A percentile compares a stretch with the other conserved stretches of the same genome.
phyloP scores from a whole-genome alignment of 1,140 invertebrate genomes.

The Pseudomyrmex dendroicus region DNA sequence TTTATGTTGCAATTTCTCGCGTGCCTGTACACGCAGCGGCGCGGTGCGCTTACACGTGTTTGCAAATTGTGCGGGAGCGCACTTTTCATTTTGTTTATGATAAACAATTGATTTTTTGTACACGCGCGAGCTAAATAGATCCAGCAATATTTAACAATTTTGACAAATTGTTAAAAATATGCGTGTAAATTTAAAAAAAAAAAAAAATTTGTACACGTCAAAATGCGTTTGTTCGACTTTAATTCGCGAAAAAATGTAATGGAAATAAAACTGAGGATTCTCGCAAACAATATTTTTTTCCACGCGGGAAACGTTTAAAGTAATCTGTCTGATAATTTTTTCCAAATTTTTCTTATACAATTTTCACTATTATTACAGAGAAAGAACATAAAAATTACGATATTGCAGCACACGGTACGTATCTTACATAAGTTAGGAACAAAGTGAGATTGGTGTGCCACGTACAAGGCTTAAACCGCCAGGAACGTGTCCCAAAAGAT shows the following conservation, averaged over 20 bases:
- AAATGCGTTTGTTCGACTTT: neutral
- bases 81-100: constrained; percentile 9
- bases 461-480: constrained; percentile 30
- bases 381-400: constrained; percentile 38
- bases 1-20: constrained; percentile 68
- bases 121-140: neutral
- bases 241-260: neutral
- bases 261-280: no score
- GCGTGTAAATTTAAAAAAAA: neutral
- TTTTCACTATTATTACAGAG: no score
- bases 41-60: neutral
- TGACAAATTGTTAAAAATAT: neutral
- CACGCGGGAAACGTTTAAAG: no score
- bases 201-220: neutral
- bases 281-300: no score
- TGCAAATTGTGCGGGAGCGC: neutral
- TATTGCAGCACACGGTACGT: neutral
- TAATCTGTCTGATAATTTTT: no score
- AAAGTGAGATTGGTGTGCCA: neutral
- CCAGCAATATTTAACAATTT: neutral
- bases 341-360: no score
- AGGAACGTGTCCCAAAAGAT: constrained; percentile 65
- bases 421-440: constrained; percentile 27
- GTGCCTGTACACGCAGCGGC: neutral
- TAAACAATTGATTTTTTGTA: neutral